A percentile compares a stretch with the other conserved stretches of the same genome.
These are phyloP conservation scores for Corythornis cristatus DNA, from an alignment of 2,113 vertebrate species.

Conservation along the genomic window DNA sequence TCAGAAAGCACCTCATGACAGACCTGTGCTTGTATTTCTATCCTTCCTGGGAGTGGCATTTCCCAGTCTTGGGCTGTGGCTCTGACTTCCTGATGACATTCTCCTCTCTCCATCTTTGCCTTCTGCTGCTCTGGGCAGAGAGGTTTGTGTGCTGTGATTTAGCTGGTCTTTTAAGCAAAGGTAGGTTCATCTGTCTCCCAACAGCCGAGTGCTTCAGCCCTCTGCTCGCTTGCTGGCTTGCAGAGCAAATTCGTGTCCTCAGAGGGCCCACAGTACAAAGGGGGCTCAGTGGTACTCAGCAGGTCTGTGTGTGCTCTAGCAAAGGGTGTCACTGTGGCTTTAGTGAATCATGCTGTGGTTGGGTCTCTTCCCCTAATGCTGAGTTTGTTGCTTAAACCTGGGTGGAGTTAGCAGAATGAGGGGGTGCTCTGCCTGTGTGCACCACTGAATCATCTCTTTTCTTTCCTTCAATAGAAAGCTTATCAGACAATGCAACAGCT, in stretches of 20 bases:
- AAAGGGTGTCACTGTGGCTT: neutral
- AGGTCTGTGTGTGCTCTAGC: neutral
- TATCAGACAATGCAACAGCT: slow-evolving; percentile 96
- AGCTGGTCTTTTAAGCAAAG: neutral
- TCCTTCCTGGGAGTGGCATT: neutral
- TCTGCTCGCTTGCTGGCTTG: neutral
- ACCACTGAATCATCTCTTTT: neutral
- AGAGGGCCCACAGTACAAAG: neutral
- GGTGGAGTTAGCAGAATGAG: neutral
- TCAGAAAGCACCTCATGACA: neutral
- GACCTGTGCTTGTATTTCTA: neutral
- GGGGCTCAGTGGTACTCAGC: neutral
- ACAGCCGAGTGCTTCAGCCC: neutral
- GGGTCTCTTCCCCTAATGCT: neutral
- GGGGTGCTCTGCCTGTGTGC: neutral
- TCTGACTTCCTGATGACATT: neutral
- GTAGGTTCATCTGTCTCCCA: neutral
- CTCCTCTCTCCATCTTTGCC: neutral
- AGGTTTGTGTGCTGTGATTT: neutral
- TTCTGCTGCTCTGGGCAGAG: neutral
- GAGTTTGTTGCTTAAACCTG: neutral
- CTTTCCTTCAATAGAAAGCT: slow-evolving; percentile 84
- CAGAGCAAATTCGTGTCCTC: neutral
- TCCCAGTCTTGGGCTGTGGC: neutral
- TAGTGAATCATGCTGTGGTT: neutral